Conservation (phyloP, 92 coral and sea anemone genomes). For the Galaxea fascicularis region DNA sequence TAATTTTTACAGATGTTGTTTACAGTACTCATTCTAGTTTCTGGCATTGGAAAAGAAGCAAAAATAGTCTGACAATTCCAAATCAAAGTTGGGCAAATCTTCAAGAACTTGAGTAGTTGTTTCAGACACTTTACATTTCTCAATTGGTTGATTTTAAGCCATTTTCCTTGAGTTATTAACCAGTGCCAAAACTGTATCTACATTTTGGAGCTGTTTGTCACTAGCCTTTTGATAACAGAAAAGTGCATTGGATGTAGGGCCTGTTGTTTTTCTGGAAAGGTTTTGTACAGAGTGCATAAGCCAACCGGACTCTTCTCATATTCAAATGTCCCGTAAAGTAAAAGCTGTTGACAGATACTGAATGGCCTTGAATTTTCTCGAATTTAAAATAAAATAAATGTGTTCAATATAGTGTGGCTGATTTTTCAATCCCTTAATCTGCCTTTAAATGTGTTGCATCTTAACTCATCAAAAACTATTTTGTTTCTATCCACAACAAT, state of each 20-base stretch:
- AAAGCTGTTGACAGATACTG: conserved; percentile 48
- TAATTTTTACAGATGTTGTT: conserved; percentile 11
- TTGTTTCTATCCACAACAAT: conserved; percentile 50
- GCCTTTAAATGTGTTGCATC: conserved; percentile 64
- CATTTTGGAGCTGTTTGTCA: conserved; percentile 51
- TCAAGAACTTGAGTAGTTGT: neutral
- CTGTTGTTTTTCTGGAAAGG: conserved; percentile 6
- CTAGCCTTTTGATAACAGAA: conserved; percentile 44
- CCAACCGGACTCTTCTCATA: too few species aligned
- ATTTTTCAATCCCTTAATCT: conserved; percentile 64
- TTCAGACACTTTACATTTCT: neutral
- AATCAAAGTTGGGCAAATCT: neutral
- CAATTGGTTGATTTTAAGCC: neutral
- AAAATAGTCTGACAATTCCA: neutral
- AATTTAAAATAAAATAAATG: conserved; percentile 56
- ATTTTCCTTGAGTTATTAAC: neutral
- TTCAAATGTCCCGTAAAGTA: conserved; percentile 48
- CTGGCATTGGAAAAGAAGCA: too few species aligned
- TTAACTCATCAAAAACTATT: conserved; percentile 66
- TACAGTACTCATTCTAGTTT: conserved; percentile 6
- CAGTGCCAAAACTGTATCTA: conserved; percentile 29
- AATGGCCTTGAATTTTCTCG: conserved; percentile 29
- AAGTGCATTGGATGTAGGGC: conserved; percentile 39
- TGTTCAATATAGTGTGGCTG: conserved; percentile 66
- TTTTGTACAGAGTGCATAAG: neutral